Evolutionary conservation across 2,113 vertebrate genomes (phyloP).

Genomic region (Vulpes vulpes): DNA sequence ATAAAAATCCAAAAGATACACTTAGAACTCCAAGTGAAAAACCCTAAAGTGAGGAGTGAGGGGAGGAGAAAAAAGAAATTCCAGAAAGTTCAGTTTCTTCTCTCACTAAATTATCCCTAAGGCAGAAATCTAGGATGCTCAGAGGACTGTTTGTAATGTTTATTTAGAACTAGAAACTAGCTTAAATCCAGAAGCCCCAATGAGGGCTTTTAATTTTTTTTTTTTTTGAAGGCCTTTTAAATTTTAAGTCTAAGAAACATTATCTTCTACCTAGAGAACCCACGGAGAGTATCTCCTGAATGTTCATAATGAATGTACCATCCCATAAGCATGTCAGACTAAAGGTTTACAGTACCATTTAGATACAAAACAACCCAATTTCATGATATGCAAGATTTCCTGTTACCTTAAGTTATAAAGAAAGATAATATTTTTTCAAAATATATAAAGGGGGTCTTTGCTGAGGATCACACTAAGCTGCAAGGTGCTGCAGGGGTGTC

Average conservation of each 20-base stretch:
- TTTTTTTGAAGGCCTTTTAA: not conserved
- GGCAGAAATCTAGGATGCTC: not conserved
- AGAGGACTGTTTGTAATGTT: not conserved
- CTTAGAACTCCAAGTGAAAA: conserved; percentile 22
- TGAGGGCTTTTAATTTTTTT: not conserved
- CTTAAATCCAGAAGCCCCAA: not conserved
- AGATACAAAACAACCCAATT: not conserved
- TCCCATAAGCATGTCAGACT: not conserved
- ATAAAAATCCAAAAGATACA: not conserved
- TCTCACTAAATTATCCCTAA: not conserved
- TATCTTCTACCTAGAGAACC: not conserved
- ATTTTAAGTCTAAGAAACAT: not conserved
- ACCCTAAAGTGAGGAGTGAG: not conserved
- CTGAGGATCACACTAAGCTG: no score
- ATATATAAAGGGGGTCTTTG: not conserved
- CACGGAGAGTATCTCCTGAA: not conserved
- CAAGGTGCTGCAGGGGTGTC: no score
- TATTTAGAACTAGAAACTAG: not conserved
- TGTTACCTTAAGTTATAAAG: not conserved
- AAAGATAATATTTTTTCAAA: conserved; percentile 25
- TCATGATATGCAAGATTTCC: not conserved
- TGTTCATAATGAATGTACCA: not conserved
- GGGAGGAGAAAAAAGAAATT: not conserved
- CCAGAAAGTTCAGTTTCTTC: not conserved
- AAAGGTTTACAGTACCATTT: not conserved